A percentile compares a stretch with the other conserved stretches of the same genome.
Evolutionary conservation across 2,888 invertebrate species (phyloP).

Genomic region (Balanococcus diminutus): DNA sequence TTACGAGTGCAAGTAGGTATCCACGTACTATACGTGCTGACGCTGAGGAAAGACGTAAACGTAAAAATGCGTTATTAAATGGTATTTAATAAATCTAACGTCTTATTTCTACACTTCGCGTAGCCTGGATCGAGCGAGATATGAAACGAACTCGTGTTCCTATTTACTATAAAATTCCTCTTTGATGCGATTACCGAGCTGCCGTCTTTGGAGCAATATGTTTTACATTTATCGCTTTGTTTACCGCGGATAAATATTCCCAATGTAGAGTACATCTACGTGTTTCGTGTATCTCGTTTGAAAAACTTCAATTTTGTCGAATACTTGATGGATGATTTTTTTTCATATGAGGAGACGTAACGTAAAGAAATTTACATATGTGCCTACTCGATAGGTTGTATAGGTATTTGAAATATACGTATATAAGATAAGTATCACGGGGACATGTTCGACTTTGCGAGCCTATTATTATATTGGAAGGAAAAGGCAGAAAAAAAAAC

Average conservation of each 20-base stretch:
- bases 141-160: not conserved
- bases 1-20: not conserved
- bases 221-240: not conserved
- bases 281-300: not conserved
- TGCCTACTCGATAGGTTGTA: not conserved
- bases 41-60: not conserved
- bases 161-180: not conserved
- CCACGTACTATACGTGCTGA: not conserved
- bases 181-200: not conserved
- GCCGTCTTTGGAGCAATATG: not conserved
- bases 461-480: not conserved
- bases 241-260: not conserved
- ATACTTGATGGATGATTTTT: not conserved
- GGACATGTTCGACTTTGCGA: not conserved
- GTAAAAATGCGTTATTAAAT: conserved; percentile 8
- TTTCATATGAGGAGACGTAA: not conserved
- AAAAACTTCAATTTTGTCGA: not conserved
- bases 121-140: not conserved
- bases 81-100: not conserved
- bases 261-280: not conserved
- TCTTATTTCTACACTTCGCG: not conserved
- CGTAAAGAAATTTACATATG: not conserved
- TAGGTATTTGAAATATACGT: not conserved
- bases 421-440: not conserved
- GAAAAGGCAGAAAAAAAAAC: not conserved